Evolutionary conservation across 2,113 vertebrate species (phyloP).

Genomic region (Pogona vitticeps): DNA sequence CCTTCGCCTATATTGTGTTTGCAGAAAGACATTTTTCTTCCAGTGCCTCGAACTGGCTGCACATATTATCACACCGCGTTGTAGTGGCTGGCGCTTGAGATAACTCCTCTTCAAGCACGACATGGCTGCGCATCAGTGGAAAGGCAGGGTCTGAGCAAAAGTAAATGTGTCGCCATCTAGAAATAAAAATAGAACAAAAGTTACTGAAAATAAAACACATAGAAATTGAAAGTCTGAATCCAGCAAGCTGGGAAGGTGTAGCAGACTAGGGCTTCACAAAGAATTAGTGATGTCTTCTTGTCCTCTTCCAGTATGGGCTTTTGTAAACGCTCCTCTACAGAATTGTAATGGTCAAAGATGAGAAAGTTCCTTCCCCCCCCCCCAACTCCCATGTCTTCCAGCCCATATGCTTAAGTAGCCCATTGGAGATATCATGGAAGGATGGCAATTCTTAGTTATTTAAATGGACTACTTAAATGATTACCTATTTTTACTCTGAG

Average conservation of each 20-base stretch:
- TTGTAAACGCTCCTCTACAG: neutral
- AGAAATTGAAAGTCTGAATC: slow-evolving; percentile 17
- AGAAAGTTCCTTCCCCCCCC: neutral
- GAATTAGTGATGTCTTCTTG: neutral
- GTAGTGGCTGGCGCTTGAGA: slow-evolving; percentile 46
- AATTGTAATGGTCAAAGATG: neutral
- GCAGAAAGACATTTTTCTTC: slow-evolving; percentile 74
- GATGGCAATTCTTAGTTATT: too few relatives aligned
- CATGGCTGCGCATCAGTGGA: slow-evolving; percentile 40
- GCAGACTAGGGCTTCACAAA: neutral
- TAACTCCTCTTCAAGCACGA: slow-evolving; percentile 64
- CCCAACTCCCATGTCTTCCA: too few relatives aligned
- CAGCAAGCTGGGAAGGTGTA: neutral
- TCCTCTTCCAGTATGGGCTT: neutral
- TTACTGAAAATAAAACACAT: slow-evolving; percentile 31
- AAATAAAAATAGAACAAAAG: slow-evolving; percentile 42
- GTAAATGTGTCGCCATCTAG: slow-evolving; percentile 16
- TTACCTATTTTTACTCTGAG: neutral
- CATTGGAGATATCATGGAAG: neutral
- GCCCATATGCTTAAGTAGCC: too few relatives aligned
- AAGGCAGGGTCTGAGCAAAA: slow-evolving; percentile 44
- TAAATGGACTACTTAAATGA: neutral
- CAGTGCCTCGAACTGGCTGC: slow-evolving; percentile 54
- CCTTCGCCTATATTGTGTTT: slow-evolving; percentile 77
- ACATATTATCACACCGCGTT: slow-evolving; percentile 67